Base-by-base conservation (phyloP, 1,140 invertebrate species). In the Oscheius sp. region DNA sequence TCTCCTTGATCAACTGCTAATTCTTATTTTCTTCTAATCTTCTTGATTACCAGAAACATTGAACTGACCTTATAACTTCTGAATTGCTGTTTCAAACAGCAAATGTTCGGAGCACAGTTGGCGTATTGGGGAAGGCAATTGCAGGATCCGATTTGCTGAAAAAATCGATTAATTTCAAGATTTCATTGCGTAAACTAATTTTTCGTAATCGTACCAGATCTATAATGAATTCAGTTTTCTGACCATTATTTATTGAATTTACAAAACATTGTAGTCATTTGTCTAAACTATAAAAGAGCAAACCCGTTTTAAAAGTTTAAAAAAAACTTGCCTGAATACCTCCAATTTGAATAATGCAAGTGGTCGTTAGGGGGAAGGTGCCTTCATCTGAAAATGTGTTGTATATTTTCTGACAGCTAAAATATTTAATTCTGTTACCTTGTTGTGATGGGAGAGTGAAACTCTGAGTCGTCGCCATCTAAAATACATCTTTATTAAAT, bases 51-150 rank as follows among this genome's bases (percentile, higher is more conserved):
- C n/a, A n/a, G n/a, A n/a, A n/a, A n/a, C n/a, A n/a, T n/a, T n/a
- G n/a, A 63, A 32, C 15, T 62, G 29, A 74, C 72, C 65, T 74
- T 74, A 10, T 62, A 46, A 38, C 72, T 74, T 61, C 72, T 58
- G 72, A 32, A 74, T 36, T 38, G 31, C 1, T 64, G 29, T 26
- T 66, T 67, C 49, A 74, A 52, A 58, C 72, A 74, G 72, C 72
- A 74, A 3, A 74, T 59, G 34, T 74, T 74, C 52, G 58, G 72
- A 26, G 72, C 72, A 68, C 72, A 74, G 46, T 67, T 68, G n/a
- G 67, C 62, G 72, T 74, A 74, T 31, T 74, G 72, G 29, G 72
- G 72, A 31, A 74, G 64, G 62, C 72, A 74, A 13, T 32, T 58
- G 45, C 72, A 74, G 23, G 35, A 28, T 15, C 15, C 15, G 10